Conservation (phyloP, 2,888 invertebrate genomes). For the Drosophila anomalata region DNA sequence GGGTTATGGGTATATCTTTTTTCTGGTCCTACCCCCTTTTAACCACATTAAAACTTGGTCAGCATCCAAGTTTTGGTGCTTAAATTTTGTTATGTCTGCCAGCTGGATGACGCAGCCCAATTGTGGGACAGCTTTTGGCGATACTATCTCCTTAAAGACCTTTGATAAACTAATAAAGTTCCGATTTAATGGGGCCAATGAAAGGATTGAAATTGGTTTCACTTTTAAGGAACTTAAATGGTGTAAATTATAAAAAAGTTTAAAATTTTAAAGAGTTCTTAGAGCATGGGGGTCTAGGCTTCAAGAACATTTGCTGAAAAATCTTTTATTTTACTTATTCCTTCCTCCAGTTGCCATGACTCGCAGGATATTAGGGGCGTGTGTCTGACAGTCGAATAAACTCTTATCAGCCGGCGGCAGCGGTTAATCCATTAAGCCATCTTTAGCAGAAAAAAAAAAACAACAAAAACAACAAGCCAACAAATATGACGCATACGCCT, state of each 20-base stretch:
- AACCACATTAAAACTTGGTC: slow-evolving; percentile 74
- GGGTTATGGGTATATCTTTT: slow-evolving; percentile 23
- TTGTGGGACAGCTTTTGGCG: slow-evolving; percentile 9
- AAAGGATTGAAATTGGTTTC: slow-evolving; percentile 5
- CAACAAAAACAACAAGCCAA: neutral
- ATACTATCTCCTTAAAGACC: neutral
- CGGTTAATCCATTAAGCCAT: slow-evolving; percentile 79
- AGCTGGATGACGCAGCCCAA: slow-evolving; percentile 35
- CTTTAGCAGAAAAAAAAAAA: slow-evolving; percentile 31
- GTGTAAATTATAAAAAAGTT: neutral
- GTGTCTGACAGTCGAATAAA: slow-evolving; percentile 77
- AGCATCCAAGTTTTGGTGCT: slow-evolving; percentile 62
- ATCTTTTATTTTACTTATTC: neutral
- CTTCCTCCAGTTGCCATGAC: slow-evolving; percentile 2
- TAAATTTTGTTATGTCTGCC: slow-evolving; percentile 61
- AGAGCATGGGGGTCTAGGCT: neutral
- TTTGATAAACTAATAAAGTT: slow-evolving; percentile 13
- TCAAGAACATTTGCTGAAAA: neutral
- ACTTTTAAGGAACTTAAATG: neutral
- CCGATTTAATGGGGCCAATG: slow-evolving; percentile 14
- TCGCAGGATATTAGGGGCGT: slow-evolving; percentile 56
- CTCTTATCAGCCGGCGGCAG: slow-evolving; percentile 73
- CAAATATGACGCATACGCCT: slow-evolving; percentile 67
- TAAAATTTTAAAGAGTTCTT: neutral
- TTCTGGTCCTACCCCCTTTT: slow-evolving; percentile 17